Evolutionary conservation across 2,113 vertebrate species (phyloP), one percentile per base, ranked within the genome.

Genomic region (Rhegmatorhina hoffmannsi): DNA sequence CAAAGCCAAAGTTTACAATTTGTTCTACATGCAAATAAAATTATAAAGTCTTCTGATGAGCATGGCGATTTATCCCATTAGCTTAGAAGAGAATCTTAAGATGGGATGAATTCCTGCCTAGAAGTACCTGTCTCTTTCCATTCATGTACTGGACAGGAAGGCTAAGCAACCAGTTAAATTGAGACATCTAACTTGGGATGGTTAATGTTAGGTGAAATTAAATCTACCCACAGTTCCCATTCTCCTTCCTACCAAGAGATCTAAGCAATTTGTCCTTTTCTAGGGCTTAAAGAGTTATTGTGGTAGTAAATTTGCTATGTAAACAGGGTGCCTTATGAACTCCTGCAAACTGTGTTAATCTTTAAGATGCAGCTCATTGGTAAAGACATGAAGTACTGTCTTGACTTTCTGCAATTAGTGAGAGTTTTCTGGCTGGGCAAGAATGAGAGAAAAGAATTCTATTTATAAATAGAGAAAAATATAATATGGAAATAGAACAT

Each of bases 201-300:
- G 70, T 58, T 90, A 68, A 89, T 47, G 33, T 88, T 90, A 93
- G 52, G 47, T 47, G 66, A 90, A 95, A 93, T 67, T 87, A 94
- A 87, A 94, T 90, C 49, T 87, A 53, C 73, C 31, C 18, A 25
- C 8, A 38, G 40, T 72, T 56, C 78, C 69, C 67, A 34, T 38
- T 78, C 73, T 84, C 23, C 46, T 67, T 81, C 34, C 56, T 91
- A 81, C 84, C 73, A 81, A 70, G 69, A 66, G 77, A 78, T 52
- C 19, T 28, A 31, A 60, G 44, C 49, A 92, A 94, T 91, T 94
- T 72, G 58, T 89, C 78, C 75, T 73, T 20, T 90, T 55, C 44
- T 77, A 38, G 3, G 24, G 44, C 68, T 82, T 88, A 89, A 74
- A 74, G 38, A 29, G 69, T 55, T 88, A 66, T 92, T 69, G 87